Conservation (phyloP, 2,888 invertebrate genomes). For the Chouioia cunea region DNA sequence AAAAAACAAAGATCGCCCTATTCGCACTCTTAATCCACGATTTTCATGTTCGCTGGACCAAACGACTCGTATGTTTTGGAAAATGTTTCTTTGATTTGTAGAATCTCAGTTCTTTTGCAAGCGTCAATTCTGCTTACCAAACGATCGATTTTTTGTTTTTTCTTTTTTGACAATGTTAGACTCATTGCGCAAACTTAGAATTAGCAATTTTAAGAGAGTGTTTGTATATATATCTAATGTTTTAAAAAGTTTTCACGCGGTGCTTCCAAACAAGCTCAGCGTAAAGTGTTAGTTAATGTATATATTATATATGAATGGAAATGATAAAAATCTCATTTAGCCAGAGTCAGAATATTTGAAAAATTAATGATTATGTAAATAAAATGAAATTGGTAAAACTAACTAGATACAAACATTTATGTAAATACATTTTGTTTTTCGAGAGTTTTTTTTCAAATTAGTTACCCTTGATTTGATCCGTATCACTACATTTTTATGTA, state of each 20-base stretch:
- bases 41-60: constrained; percentile 32
- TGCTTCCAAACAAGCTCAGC: constrained; percentile 1
- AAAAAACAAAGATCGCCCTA: constrained; percentile 31
- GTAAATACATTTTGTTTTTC: constrained; percentile 1
- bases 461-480: background rate
- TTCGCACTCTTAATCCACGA: constrained; percentile 30
- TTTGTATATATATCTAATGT: constrained; percentile 17
- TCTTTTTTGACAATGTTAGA: background rate
- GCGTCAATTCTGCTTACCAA: background rate
- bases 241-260: constrained; percentile 12
- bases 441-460: constrained; percentile 12
- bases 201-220: background rate
- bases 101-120: constrained; percentile 11
- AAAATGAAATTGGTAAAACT: constrained; percentile 7
- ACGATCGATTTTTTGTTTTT: background rate
- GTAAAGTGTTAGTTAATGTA: background rate
- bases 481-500: no score
- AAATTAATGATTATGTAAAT: constrained; percentile 12
- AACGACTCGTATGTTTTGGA: constrained; percentile 11
- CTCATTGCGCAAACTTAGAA: background rate
- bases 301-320: constrained; percentile 3
- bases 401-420: background rate
- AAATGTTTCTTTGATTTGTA: constrained; percentile 29
- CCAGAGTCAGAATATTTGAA: background rate
- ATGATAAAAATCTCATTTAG: background rate